Conservation (phyloP, 2,113 vertebrate species). For the Dipodomys spectabilis region DNA sequence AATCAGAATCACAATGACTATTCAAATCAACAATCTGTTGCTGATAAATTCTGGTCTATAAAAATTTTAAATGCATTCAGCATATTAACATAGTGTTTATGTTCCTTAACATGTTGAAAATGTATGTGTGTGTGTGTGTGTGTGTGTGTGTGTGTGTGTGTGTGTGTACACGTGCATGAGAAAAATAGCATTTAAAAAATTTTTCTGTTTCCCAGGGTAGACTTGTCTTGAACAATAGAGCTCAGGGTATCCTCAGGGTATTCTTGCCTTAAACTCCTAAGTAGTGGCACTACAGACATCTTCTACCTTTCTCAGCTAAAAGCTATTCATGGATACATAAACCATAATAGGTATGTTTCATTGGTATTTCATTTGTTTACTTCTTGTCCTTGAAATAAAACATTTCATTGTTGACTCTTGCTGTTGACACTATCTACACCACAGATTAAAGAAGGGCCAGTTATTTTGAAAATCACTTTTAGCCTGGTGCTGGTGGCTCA, state of each 20-base stretch:
- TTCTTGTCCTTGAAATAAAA: slow-evolving; percentile 22
- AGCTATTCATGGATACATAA: background rate
- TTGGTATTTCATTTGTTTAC: background rate
- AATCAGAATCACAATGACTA: background rate
- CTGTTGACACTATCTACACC: background rate
- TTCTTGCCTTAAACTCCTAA: background rate
- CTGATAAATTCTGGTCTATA: background rate
- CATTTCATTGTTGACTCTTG: background rate
- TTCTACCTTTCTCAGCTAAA: background rate
- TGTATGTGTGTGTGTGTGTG: too few species aligned
- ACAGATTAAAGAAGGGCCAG: background rate
- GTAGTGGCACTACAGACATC: accelerated
- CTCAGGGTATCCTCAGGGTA: background rate
- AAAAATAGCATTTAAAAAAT: background rate
- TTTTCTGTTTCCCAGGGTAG: background rate
- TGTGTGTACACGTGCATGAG: background rate
- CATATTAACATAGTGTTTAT: background rate
- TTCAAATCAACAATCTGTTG: background rate
- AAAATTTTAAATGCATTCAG: slow-evolving; percentile 1
- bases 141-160: background rate
- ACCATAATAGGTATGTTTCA: background rate
- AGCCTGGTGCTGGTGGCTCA: too few species aligned
- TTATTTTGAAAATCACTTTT: background rate
- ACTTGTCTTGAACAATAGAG: background rate
- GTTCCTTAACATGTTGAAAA: background rate